phyloP scores from a whole-genome alignment of 2,797 vertebrate species.

The Phoeniculus purpureus region DNA sequence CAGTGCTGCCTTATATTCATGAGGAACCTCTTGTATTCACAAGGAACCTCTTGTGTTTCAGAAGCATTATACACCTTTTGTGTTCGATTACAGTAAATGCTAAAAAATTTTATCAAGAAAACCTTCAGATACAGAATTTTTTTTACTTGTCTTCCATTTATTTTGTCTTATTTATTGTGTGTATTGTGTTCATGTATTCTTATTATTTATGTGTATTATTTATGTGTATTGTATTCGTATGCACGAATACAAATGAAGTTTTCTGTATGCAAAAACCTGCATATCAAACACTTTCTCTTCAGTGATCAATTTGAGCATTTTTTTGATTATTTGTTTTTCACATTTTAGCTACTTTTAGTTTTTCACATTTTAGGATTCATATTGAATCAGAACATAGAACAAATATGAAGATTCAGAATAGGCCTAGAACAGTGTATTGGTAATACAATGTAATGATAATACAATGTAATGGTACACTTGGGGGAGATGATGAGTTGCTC shows the following conservation, averaged over 20 bases:
- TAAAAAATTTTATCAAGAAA: background rate
- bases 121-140: background rate
- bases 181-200: too few species aligned
- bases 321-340: background rate
- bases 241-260: background rate
- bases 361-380: background rate
- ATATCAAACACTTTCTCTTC: background rate
- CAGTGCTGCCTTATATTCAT: background rate
- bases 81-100: background rate
- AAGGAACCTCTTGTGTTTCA: background rate
- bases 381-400: background rate
- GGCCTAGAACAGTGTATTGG: background rate
- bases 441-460: background rate
- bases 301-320: background rate
- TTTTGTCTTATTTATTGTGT: background rate
- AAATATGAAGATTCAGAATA: background rate
- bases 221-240: too few species aligned
- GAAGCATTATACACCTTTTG: background rate
- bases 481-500: slow-evolving; percentile 21
- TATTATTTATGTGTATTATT: background rate
- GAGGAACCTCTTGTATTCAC: rapidly evolving
- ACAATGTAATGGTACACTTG: background rate
- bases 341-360: background rate
- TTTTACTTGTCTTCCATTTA: background rate
- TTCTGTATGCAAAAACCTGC: background rate